Conservation (phyloP, 2,888 invertebrate genomes). For the Lagria hirta region DNA sequence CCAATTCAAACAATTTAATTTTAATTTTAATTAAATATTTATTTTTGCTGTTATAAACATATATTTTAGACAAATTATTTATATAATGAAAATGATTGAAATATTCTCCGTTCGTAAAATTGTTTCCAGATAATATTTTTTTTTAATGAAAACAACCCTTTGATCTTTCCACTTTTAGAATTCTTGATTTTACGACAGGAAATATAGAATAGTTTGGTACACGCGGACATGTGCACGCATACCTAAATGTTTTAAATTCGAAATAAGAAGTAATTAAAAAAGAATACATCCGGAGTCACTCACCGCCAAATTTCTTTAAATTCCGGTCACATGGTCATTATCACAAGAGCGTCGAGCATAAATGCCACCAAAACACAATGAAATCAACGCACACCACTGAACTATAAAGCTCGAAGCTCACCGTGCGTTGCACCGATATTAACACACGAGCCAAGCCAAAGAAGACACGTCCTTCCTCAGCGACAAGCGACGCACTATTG, state of each 20-base stretch:
- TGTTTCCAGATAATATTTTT: not conserved
- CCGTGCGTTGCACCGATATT: conserved; percentile 17
- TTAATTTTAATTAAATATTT: too few species aligned
- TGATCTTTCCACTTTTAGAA: conserved; percentile 19
- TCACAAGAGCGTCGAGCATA: too few species aligned
- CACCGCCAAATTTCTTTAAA: conserved; percentile 18
- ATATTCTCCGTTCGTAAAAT: conserved; percentile 1
- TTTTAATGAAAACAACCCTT: too few species aligned
- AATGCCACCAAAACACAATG: too few species aligned
- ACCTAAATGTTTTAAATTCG: conserved; percentile 28
- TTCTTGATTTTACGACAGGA: conserved; percentile 32
- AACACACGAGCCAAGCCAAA: conserved; percentile 14
- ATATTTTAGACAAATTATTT: too few species aligned
- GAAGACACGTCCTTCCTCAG: conserved; percentile 34
- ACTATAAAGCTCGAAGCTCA: too few species aligned
- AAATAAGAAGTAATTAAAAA: conserved; percentile 14
- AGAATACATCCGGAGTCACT: conserved; percentile 9
- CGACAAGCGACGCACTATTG: conserved; percentile 43
- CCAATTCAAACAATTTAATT: too few species aligned
- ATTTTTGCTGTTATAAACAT: too few species aligned
- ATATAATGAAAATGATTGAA: too few species aligned
- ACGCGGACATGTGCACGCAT: conserved; percentile 31
- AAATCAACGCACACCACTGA: conserved; percentile 10
- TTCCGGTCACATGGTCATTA: conserved; percentile 25
- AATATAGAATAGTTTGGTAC: conserved; percentile 22